phyloP scores from a whole-genome alignment of 2,797 vertebrate species.

The Coendou prehensilis region DNA sequence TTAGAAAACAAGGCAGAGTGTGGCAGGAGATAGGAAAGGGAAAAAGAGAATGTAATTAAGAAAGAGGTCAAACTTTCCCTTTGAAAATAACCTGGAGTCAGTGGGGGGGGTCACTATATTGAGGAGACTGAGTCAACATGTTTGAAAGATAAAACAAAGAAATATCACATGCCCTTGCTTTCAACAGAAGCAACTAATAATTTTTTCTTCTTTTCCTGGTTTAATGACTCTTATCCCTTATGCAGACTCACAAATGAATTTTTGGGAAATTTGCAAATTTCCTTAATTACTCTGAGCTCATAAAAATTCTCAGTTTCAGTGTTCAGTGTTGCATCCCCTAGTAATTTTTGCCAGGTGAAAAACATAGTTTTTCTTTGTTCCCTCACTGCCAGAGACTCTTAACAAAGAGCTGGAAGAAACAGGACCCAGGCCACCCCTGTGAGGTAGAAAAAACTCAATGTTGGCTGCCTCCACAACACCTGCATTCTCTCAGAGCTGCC shows the following conservation, averaged over 20 bases:
- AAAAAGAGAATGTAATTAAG: background rate
- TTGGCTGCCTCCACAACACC: background rate
- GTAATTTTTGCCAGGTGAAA: constrained; percentile 51
- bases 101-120: background rate
- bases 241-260: background rate
- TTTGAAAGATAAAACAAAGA: background rate
- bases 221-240: background rate
- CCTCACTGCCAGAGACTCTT: constrained; percentile 19
- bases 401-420: background rate
- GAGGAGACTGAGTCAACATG: background rate
- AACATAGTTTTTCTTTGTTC: constrained; percentile 19
- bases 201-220: background rate
- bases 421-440: background rate
- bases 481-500: background rate
- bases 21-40: background rate
- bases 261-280: constrained; percentile 29
- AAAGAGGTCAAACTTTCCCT: background rate
- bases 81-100: background rate
- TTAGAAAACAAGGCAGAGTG: background rate
- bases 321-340: background rate
- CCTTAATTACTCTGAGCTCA: constrained; percentile 28
- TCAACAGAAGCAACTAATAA: background rate
- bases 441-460: background rate
- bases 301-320: constrained; percentile 28
- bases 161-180: background rate